Evolutionary conservation across 2,888 invertebrate genomes (phyloP), one percentile per base, ranked within the genome.

Genomic region (Drosophila borealis): DNA sequence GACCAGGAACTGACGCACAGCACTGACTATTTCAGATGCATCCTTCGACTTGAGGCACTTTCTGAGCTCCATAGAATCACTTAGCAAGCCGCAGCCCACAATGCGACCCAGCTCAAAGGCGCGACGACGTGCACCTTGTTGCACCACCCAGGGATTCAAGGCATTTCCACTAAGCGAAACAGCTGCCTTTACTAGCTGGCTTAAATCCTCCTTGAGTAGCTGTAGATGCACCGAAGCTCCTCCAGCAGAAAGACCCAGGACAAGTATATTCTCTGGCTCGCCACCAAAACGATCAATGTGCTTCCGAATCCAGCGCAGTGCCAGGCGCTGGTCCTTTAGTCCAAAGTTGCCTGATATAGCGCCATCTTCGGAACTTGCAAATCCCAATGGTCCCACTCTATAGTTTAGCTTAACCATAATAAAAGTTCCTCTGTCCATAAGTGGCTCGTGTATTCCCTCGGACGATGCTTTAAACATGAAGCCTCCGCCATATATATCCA

Each of bases 221-320:
- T 96, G 96, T 71, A 96, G 94, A 89, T 96, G 96, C 0, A 95
- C 95, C 78, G 96, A 95, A 4, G 95, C 95, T 34, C 95, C 96
- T 0, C 96, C 96, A 0, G 96, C 95, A 4, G 96, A 96, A 85
- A 94, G 93, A 3, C 96, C 96, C 0, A 94, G 91, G 3, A 96
- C 90, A 0, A 96, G 95, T 34, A 96, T 93, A 62, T 94, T 94
- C 53, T 94, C 93, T 2, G 95, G 94, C 2, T 72, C 49, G 0
- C 80, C 80, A 0, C 71, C 78, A 33, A 81, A 81, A 5, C 96
- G 96, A 0, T 39, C 55, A 11, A 81, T 83, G 14, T 81, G 66
- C 0, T 56, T 2, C 25, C 45, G 80, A 13, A 81, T 74, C 80
- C 80, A 81, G 0, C 50, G 59, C 8, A 80, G 21, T 0, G 81